Evolutionary conservation across 2,888 invertebrate species (phyloP).

Genomic region (Cabera pusaria): DNA sequence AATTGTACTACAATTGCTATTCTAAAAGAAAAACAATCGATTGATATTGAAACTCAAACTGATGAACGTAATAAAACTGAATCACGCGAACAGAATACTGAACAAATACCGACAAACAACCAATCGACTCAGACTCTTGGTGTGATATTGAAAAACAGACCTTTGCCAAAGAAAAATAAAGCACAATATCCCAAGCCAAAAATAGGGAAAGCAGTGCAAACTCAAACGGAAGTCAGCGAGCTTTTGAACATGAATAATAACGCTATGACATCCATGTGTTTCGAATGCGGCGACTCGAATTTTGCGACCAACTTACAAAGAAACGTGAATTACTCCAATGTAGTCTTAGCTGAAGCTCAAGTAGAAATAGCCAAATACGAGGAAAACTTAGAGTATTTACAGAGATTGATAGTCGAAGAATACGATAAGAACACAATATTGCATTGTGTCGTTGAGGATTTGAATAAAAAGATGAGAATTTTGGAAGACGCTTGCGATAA

Average conservation of each 20-base stretch:
- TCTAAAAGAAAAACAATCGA: no score
- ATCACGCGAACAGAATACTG: no score
- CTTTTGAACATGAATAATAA: conserved; percentile 45
- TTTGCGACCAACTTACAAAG: conserved; percentile 50
- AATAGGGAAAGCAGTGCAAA: conserved; percentile 9
- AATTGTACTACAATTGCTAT: no score
- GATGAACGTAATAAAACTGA: no score
- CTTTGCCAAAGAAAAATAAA: conserved; percentile 2
- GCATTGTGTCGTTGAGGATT: conserved; percentile 43
- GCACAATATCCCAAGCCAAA: conserved; percentile 11
- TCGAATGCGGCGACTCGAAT: conserved; percentile 50
- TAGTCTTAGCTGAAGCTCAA: conserved; percentile 46
- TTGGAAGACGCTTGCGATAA: conserved; percentile 49
- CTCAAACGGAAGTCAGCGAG: conserved; percentile 18
- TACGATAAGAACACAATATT: conserved; percentile 49
- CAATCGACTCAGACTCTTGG: conserved; percentile 22
- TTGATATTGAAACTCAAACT: conserved; percentile 10
- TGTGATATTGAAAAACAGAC: conserved; percentile 7
- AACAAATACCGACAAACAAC: background rate
- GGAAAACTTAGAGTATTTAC: conserved; percentile 50
- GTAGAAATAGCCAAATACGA: conserved; percentile 54
- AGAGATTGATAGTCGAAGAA: conserved; percentile 49
- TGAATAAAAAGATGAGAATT: conserved; percentile 47
- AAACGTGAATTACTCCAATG: conserved; percentile 42
- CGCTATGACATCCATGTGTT: conserved; percentile 42